A percentile compares a stretch with the other conserved stretches of the same genome.
These are phyloP conservation scores for Phrixothrix hirtus DNA, from an alignment of 2,888 invertebrate genomes.

Conservation along the genomic window DNA sequence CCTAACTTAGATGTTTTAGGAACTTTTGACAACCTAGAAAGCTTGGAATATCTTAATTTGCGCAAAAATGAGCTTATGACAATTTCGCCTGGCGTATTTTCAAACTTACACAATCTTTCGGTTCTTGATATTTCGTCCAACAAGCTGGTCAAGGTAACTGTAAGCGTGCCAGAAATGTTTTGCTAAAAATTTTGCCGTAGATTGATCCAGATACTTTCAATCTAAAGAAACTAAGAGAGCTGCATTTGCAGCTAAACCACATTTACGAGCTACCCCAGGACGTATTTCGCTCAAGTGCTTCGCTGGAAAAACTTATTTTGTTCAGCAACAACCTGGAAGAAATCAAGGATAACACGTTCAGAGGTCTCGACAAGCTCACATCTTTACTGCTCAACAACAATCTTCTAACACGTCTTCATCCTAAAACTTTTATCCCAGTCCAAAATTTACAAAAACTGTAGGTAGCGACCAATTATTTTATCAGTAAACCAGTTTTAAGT, in stretches of 20 bases:
- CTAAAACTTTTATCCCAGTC: conserved; percentile 65
- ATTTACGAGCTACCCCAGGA: conserved; percentile 62
- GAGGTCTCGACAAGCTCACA: conserved; percentile 67
- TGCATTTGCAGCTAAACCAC: conserved; percentile 72
- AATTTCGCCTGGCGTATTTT: conserved; percentile 58
- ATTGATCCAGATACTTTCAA: conserved; percentile 62
- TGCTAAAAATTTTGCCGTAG: conserved; percentile 51
- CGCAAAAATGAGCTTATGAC: conserved; percentile 61
- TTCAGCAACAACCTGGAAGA: conserved; percentile 70
- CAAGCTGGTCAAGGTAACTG: conserved; percentile 54
- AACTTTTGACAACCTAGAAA: conserved; percentile 60
- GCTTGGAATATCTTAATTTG: conserved; percentile 61
- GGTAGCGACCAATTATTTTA: too few relatives aligned
- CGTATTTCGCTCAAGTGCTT: too few relatives aligned
- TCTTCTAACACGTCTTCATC: conserved; percentile 66
- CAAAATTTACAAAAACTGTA: conserved; percentile 73
- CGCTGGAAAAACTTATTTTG: conserved; percentile 70
- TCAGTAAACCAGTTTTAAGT: conserved; percentile 32
- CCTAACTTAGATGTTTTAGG: conserved; percentile 47
- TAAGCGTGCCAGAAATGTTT: not conserved
- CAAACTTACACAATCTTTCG: conserved; percentile 58
- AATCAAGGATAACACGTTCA: conserved; percentile 64
- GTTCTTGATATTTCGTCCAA: conserved; percentile 63
- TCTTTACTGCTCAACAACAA: conserved; percentile 73
- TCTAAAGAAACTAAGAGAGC: conserved; percentile 62